These are phyloP conservation scores for Mola mola DNA, from an alignment of 2,113 vertebrate species.

Conservation along the genomic window DNA sequence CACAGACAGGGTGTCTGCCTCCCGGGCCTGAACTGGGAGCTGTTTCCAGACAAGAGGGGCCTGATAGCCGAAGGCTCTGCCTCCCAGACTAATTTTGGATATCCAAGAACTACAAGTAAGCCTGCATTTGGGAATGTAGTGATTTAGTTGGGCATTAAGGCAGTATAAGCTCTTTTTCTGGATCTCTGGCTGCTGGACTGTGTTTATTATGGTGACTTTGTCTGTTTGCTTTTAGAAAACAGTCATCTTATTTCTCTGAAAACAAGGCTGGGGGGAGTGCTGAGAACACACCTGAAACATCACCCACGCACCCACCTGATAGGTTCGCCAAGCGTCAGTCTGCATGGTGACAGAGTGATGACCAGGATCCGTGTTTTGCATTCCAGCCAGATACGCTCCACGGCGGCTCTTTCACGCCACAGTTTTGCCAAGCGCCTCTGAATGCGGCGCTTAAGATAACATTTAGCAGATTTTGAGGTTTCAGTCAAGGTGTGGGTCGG, in stretches of 20 bases:
- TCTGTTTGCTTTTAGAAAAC: background rate
- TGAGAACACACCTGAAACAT: background rate
- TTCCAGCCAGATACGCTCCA: constrained; percentile 64
- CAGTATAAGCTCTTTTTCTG: too few relatives aligned
- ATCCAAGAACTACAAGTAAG: too few relatives aligned
- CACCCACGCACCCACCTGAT: background rate
- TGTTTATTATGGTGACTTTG: too few relatives aligned
- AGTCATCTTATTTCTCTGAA: background rate
- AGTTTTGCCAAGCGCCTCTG: constrained; percentile 61
- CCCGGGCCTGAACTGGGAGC: too few relatives aligned
- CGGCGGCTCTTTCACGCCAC: constrained; percentile 59
- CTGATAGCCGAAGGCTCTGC: too few relatives aligned
- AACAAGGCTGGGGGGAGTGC: background rate
- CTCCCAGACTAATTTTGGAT: too few relatives aligned
- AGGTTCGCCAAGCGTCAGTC: constrained; percentile 11
- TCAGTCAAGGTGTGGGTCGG: constrained; percentile 38
- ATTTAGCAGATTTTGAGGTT: constrained; percentile 48
- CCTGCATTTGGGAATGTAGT: too few relatives aligned
- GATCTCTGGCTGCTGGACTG: too few relatives aligned
- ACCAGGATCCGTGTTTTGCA: constrained; percentile 71
- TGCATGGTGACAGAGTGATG: constrained; percentile 60
- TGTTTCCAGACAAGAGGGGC: too few relatives aligned
- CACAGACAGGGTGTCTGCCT: too few relatives aligned
- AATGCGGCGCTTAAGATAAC: constrained; percentile 64
- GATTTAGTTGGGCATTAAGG: too few relatives aligned